phyloP scores from a whole-genome alignment of 1,140 invertebrate species.

The Heliconius hewitsoni region DNA sequence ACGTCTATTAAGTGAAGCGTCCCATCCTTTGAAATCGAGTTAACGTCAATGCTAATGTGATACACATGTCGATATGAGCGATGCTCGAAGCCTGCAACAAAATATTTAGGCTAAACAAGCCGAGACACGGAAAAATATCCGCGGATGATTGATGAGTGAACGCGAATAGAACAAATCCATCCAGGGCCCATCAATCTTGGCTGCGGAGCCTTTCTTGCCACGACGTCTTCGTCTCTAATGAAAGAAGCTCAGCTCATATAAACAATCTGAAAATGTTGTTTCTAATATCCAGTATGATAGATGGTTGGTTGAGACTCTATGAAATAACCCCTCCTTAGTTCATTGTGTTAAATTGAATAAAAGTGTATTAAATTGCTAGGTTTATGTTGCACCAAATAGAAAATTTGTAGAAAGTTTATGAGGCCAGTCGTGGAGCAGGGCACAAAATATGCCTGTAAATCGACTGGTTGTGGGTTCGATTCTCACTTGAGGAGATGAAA shows the following conservation, averaged over 20 bases:
- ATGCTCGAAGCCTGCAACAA: conserved; percentile 69
- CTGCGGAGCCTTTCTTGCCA: conserved; percentile 55
- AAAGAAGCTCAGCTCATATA: conserved; percentile 76
- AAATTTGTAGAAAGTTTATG: background rate
- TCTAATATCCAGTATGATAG: conserved; percentile 71
- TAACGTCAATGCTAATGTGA: conserved; percentile 61
- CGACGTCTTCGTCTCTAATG: conserved; percentile 74
- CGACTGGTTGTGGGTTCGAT: too few species aligned
- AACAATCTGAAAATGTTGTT: conserved; percentile 76
- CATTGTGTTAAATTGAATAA: conserved; percentile 11
- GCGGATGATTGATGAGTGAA: conserved; percentile 78
- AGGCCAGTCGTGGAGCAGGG: too few species aligned
- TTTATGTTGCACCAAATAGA: background rate
- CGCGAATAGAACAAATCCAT: conserved; percentile 80
- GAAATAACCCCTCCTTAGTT: conserved; percentile 7
- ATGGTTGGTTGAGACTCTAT: conserved; percentile 40
- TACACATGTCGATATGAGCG: conserved; percentile 68
- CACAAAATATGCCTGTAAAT: too few species aligned
- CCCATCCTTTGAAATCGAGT: conserved; percentile 33
- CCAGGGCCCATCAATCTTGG: conserved; percentile 76
- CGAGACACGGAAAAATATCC: conserved; percentile 80
- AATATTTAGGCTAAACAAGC: conserved; percentile 79
- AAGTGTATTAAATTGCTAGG: background rate
- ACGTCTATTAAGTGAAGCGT: conserved; percentile 16
- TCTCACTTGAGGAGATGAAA: too few species aligned